Conservation (phyloP, 2,888 invertebrate genomes). For the Brassicogethes aeneus region DNA sequence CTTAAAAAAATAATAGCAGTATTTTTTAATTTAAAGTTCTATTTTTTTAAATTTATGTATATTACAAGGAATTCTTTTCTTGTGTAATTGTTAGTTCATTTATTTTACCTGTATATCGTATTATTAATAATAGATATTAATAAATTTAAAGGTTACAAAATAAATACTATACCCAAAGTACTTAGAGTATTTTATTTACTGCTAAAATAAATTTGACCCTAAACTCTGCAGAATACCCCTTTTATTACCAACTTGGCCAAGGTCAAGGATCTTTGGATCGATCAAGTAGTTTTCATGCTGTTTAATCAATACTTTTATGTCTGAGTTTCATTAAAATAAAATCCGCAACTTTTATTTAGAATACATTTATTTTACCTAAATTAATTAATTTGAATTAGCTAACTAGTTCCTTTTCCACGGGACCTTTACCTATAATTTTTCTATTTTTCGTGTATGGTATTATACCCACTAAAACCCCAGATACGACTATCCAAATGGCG, state of each 20-base stretch:
- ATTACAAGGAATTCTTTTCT: not conserved
- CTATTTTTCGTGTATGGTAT: constrained; percentile 60
- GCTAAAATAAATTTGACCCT: too few species aligned
- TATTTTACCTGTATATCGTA: not conserved
- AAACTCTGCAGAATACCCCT: too few species aligned
- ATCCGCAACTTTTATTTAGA: too few species aligned
- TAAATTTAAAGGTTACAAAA: not conserved
- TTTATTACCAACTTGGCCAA: too few species aligned
- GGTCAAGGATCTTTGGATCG: too few species aligned
- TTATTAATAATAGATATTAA: not conserved
- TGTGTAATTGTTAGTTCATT: not conserved
- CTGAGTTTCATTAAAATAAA: too few species aligned
- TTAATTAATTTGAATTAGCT: not conserved
- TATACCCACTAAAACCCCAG: constrained; percentile 59
- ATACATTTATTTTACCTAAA: too few species aligned
- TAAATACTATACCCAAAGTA: too few species aligned
- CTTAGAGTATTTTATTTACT: too few species aligned
- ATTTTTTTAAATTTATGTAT: not conserved
- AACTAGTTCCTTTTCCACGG: constrained; percentile 41
- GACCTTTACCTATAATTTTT: constrained; percentile 49
- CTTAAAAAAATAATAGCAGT: not conserved
- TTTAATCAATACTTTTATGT: too few species aligned
- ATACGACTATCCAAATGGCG: constrained; percentile 71
- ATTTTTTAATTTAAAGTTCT: not conserved
- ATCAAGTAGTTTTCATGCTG: too few species aligned